A percentile compares a stretch with the other conserved stretches of the same genome.
Conservation (phyloP, 2,797 vertebrate species). For the Neostethus bicornis region DNA sequence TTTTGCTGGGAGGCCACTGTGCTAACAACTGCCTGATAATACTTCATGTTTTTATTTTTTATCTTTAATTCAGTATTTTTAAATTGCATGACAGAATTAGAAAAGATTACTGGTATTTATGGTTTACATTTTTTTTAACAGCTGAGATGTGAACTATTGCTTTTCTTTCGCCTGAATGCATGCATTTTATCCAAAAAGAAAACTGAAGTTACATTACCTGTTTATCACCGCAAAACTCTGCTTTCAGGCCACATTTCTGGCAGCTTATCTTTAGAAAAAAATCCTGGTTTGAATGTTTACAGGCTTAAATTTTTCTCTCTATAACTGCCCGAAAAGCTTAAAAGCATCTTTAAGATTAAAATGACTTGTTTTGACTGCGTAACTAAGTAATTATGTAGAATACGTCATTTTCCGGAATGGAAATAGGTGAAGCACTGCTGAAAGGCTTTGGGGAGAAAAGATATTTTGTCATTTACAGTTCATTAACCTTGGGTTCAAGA, state of each 20-base stretch:
- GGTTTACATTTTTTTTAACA: no score
- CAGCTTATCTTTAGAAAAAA: neutral
- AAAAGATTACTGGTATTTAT: no score
- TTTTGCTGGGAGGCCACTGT: no score
- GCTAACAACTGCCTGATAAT: no score
- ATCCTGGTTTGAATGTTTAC: neutral
- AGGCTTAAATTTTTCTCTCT: neutral
- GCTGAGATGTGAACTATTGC: no score
- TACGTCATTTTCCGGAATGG: neutral
- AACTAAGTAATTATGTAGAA: neutral
- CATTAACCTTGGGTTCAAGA: no score
- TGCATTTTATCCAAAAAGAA: neutral
- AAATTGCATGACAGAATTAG: no score
- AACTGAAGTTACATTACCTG: neutral
- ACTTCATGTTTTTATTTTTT: no score
- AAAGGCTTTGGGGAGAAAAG: neutral
- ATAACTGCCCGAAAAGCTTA: neutral
- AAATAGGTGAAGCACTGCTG: neutral
- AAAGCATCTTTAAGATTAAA: neutral
- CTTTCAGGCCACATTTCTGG: no score
- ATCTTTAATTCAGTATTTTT: no score
- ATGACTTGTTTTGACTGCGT: neutral
- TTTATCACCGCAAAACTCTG: neutral
- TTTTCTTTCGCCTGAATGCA: no score
- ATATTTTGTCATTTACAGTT: slow-evolving; percentile 5